Percentiles rank a stretch among this genome's conserved stretches.
phyloP scores from a whole-genome alignment of 2,113 vertebrate species.

The Raphicerus campestris region DNA sequence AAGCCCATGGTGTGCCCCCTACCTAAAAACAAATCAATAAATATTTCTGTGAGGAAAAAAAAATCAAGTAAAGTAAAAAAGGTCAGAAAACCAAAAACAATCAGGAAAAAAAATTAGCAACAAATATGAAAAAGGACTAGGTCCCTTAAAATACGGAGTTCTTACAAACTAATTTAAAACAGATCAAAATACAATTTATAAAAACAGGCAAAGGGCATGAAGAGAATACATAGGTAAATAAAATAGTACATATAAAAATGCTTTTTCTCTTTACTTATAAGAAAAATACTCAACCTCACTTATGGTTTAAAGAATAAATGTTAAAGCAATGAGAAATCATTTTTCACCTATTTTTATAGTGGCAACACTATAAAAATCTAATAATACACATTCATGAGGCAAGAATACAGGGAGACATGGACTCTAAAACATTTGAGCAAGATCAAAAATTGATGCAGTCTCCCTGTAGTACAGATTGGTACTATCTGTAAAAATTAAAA shows the following conservation, averaged over 20 bases:
- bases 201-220: not conserved
- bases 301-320: conserved; percentile 2
- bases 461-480: not conserved
- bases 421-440: not conserved
- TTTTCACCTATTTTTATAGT: not conserved
- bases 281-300: not conserved
- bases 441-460: not conserved
- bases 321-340: not conserved
- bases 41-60: not conserved
- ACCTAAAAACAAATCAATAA: not conserved
- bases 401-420: not conserved
- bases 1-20: not conserved
- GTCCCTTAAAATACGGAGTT: not conserved
- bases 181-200: not conserved
- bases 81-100: not conserved
- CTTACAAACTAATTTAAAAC: conserved; percentile 4
- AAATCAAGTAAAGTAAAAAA: not conserved
- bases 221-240: not conserved
- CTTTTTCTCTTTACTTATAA: not conserved
- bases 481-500: not conserved
- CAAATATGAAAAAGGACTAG: not conserved
- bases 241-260: not conserved
- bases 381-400: not conserved
- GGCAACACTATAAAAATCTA: not conserved
- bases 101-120: not conserved